These are phyloP conservation scores for Scaptomyza flava DNA, from an alignment of 2,888 invertebrate species.

Conservation along the genomic window DNA sequence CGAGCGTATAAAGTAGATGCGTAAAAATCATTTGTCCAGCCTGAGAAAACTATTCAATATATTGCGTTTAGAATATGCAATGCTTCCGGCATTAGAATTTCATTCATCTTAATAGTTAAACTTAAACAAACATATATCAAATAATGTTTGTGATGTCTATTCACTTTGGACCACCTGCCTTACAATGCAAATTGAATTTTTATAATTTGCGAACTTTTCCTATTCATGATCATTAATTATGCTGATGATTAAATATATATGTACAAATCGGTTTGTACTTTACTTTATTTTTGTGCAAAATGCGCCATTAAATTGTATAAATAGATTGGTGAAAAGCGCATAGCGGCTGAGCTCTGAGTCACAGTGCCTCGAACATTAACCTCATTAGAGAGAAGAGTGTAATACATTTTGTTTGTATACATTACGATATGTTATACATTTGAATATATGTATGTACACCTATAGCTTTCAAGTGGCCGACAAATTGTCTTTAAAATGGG, in stretches of 20 bases:
- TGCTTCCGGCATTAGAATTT: slow-evolving; percentile 63
- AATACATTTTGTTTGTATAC: slow-evolving; percentile 38
- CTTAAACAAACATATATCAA: no score
- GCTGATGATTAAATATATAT: slow-evolving; percentile 20
- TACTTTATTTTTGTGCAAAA: slow-evolving; percentile 77
- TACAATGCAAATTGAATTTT: slow-evolving; percentile 34
- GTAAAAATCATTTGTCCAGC: not conserved
- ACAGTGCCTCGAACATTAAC: slow-evolving; percentile 74
- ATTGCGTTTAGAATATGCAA: slow-evolving; percentile 34
- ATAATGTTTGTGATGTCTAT: not conserved
- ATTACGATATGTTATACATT: slow-evolving; percentile 25
- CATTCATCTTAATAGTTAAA: slow-evolving; percentile 56
- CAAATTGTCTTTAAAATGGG: slow-evolving; percentile 36
- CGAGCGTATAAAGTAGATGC: not conserved
- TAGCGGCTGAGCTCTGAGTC: slow-evolving; percentile 59
- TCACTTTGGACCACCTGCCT: slow-evolving; percentile 45
- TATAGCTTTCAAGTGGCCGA: slow-evolving; percentile 40
- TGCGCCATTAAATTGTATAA: slow-evolving; percentile 78
- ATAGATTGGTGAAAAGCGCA: slow-evolving; percentile 68
- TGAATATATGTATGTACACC: slow-evolving; percentile 7
- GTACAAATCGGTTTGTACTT: slow-evolving; percentile 61
- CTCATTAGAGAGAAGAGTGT: slow-evolving; percentile 64
- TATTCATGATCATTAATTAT: slow-evolving; percentile 39
- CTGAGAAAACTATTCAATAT: slow-evolving; percentile 24
- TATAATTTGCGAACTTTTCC: slow-evolving; percentile 3